Base-by-base conservation (phyloP, 2,113 vertebrate species). In the Pollimyrus isidori region DNA sequence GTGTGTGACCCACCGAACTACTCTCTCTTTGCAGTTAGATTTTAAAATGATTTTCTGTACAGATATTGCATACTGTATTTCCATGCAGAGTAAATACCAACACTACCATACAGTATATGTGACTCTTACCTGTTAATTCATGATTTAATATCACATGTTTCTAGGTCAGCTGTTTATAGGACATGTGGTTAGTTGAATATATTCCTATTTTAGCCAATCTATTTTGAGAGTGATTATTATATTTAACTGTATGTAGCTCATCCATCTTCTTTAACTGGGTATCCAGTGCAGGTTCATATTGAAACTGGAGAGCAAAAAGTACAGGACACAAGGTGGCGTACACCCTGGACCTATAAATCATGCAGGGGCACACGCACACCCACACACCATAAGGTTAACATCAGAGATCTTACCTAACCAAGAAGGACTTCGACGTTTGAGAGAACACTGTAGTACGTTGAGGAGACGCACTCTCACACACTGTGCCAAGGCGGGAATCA, bases 201-300 rank as follows among this genome's bases (percentile, higher is more conserved):
- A 30, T 69, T 30, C 10, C 26, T 19, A 42, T 80, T 80, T 80
- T 80, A 35, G 35, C 39, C 35, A 19, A 42, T 80, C 73, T 39
- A 80, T 80, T 80, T 80, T 80, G 35, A 80, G 73, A 80, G 73
- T 80, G 73, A 42, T 80, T 19, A 80, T 80, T 42, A 80, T 80
- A 39, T 80, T 80, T 42, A 80, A 80, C 73, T 19, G 15, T 80
- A 80, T 80, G 13, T 80, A 42, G 35, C 35, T 80, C 73, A 80
- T 80, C 17, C 73, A 80, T 80, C 62, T 30, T 69, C 26, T 69
- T 69, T 39, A 42, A 80, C 73, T 80, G 73, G 13, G 73, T 80
- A 80, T 42, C 73, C 62, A 69, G 17, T 80, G 73, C 73, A 80
- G 30, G 73, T 30, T 69, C 62, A 11, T 69, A 69, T 30, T 69